Conservation (phyloP, 2,113 vertebrate species). For the Gadus macrocephalus region DNA sequence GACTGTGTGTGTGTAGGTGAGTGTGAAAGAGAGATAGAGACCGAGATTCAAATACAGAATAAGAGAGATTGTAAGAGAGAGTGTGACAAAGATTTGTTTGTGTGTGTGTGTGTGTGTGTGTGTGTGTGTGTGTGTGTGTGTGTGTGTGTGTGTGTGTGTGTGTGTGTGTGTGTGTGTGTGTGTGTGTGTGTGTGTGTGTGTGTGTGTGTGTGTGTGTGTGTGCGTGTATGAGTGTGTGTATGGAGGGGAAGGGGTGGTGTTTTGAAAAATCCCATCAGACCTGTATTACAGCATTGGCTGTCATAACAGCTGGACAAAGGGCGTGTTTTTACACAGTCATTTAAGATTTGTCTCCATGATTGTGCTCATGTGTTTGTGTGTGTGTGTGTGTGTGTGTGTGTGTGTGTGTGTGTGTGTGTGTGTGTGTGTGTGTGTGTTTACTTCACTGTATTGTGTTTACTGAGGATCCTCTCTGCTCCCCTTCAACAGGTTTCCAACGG, state of each 20-base stretch:
- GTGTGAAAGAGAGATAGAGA: too few relatives aligned
- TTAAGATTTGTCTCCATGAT: not conserved
- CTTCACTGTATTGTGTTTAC: not conserved
- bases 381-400: conserved; percentile 11
- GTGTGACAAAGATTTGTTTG: too few relatives aligned
- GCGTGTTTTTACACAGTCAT: conserved; percentile 18
- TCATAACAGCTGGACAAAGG: conserved; percentile 30
- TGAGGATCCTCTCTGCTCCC: conserved; percentile 31
- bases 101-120: too few relatives aligned
- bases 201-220: not conserved
- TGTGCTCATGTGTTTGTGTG: conserved; percentile 10
- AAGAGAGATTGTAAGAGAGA: too few relatives aligned
- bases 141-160: not conserved
- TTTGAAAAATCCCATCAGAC: conserved; percentile 56
- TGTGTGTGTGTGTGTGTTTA: conserved; percentile 5
- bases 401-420: conserved; percentile 18
- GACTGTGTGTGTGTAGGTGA: too few relatives aligned
- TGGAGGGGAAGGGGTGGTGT: conserved; percentile 1
- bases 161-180: conserved; percentile 1
- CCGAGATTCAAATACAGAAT: too few relatives aligned
- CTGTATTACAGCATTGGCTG: conserved; percentile 48
- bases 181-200: too few relatives aligned
- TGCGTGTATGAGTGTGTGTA: too few relatives aligned
- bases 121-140: not conserved
- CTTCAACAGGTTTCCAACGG: conserved; percentile 84